These are phyloP conservation scores for Penaeus vannamei DNA, from an alignment of 1,140 invertebrate species.

Conservation along the genomic window DNA sequence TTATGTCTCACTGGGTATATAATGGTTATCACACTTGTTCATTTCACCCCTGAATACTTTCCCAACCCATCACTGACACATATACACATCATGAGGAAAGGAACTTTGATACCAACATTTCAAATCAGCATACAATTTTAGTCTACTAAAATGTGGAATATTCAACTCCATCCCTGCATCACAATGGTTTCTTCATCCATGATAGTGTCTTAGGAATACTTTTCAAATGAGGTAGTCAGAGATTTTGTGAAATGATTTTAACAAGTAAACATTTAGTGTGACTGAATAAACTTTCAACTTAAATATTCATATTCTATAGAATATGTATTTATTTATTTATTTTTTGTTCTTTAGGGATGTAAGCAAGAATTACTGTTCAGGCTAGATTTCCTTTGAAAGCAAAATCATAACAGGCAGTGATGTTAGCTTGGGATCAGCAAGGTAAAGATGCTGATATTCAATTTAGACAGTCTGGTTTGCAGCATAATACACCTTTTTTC, in stretches of 20 bases:
- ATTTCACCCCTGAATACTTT: no score
- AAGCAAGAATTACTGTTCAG: constrained; percentile 42
- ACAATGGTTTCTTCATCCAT: constrained; percentile 40
- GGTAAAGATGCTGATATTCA: constrained; percentile 48
- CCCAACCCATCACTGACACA: no score
- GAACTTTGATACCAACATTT: no score
- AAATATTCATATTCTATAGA: constrained; percentile 39
- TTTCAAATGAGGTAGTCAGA: constrained; percentile 59
- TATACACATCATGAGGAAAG: no score
- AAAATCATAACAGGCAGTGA: constrained; percentile 63
- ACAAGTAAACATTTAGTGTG: constrained; percentile 3
- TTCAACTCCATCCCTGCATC: background rate
- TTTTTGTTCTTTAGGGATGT: constrained; percentile 56
- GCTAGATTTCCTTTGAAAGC: constrained; percentile 30
- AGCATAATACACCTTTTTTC: constrained; percentile 48
- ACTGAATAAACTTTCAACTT: background rate
- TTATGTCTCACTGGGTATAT: no score
- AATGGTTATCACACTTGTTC: no score
- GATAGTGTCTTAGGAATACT: constrained; percentile 49
- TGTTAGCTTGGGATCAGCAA: constrained; percentile 55
- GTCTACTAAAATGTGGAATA: background rate
- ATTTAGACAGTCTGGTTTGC: constrained; percentile 45
- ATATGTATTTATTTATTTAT: constrained; percentile 28
- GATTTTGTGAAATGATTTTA: constrained; percentile 53
- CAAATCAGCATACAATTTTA: no score